Conservation (phyloP, 2,888 invertebrate genomes). For the Aphrophora alni region DNA sequence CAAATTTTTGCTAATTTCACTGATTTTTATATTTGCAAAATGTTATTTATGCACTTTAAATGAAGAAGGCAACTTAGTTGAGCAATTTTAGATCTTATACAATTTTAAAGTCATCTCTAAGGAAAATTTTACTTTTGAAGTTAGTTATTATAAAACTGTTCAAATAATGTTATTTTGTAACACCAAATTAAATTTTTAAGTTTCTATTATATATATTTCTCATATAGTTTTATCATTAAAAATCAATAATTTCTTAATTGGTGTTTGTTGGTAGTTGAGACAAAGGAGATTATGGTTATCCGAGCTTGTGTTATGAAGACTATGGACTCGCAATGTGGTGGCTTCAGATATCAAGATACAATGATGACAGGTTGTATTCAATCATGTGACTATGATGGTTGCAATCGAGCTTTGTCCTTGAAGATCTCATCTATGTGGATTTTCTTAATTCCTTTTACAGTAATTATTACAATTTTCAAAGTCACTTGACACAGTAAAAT, state of each 20-base stretch:
- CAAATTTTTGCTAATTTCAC: too few relatives aligned
- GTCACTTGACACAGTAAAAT: neutral
- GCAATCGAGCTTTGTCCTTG: constrained; percentile 55
- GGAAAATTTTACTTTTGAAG: too few relatives aligned
- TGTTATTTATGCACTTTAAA: too few relatives aligned
- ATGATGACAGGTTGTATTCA: constrained; percentile 61
- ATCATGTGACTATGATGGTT: constrained; percentile 61
- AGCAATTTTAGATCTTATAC: too few relatives aligned
- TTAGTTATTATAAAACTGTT: too few relatives aligned
- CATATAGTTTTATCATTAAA: neutral
- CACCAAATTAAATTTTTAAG: too few relatives aligned
- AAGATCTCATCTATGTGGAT: neutral
- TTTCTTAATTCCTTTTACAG: neutral
- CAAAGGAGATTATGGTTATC: constrained; percentile 56
- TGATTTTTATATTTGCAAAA: too few relatives aligned
- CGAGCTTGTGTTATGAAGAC: constrained; percentile 60
- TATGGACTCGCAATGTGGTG: constrained; percentile 62
- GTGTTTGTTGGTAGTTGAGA: constrained; percentile 45
- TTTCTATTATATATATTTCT: too few relatives aligned
- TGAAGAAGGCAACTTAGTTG: too few relatives aligned
- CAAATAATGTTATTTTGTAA: too few relatives aligned
- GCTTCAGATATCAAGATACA: constrained; percentile 59
- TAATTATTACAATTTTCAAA: neutral
- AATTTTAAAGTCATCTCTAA: too few relatives aligned
- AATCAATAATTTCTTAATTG: neutral